Evolutionary conservation across 2,797 vertebrate species (phyloP), one percentile per base, ranked within the genome.

Genomic region (Diplodus puntazzo): DNA sequence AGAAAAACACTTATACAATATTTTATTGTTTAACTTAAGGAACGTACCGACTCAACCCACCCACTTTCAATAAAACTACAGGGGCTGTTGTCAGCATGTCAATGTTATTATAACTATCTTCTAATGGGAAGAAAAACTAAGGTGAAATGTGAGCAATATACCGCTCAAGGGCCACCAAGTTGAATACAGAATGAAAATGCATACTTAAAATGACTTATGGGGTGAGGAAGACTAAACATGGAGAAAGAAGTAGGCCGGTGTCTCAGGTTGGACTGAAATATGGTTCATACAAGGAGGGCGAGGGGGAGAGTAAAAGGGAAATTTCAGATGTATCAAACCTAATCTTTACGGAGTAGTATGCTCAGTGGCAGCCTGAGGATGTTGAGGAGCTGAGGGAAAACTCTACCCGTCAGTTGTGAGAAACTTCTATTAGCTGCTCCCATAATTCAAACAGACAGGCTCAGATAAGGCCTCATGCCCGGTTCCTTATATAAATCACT

Each of bases 401-500:
- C 49, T 52, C 14, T 68, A 75, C 49, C 75, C 81, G 57, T 67
- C 8, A 34, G 49, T 20, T 20, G 75, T 80, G 72, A 74, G 71
- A 75, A 77, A 87, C 45, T 70, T 77, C 69, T 39, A 84, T 84
- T 83, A 87, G 72, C 80, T 83, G 82, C 77, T 73, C 14, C 62
- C 78, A 89, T 92, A 90, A 88, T 69, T 92, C 90, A 92, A 20
- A 50, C 13, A 71, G 89, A 89, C 87, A 90, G 82, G 54, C 52
- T 62, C 52, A 79, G 80, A 77, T 80, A 79, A 86, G 78, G 65
- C 43, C 72, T 69, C 75, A 68, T 77, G 79, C 68, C 71, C 64
- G 43, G 50, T 71, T 70, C 54, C 57, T 21, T 17, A 77, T 83
- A 86, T 91, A 84, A 92, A 91, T 92, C 90, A 88, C 1, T 8